These are phyloP conservation scores for Cheilosia soror DNA, from an alignment of 2,888 invertebrate genomes.

Conservation along the genomic window DNA sequence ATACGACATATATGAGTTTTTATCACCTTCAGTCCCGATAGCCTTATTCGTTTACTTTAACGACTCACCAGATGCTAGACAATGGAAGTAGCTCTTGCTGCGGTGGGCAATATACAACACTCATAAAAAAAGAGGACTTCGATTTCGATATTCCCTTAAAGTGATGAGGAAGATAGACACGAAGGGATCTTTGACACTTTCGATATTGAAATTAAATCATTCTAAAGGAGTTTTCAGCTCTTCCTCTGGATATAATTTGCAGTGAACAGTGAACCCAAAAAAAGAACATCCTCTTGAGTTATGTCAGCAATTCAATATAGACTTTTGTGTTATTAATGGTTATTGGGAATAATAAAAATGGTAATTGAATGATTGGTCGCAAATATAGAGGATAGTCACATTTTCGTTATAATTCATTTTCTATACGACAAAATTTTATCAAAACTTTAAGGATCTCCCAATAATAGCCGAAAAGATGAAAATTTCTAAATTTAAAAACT, in stretches of 20 bases:
- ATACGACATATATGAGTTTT: conserved; percentile 68
- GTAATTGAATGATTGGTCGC: too few relatives aligned
- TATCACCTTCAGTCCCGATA: conserved; percentile 71
- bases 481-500: too few relatives aligned
- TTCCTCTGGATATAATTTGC: conserved; percentile 14
- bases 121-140: conserved; percentile 41
- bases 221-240: conserved; percentile 22
- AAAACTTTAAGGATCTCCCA: too few relatives aligned
- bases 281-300: neutral
- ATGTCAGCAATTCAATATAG: neutral
- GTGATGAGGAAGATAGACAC: conserved; percentile 40
- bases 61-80: conserved; percentile 66
- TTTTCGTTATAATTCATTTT: too few relatives aligned
- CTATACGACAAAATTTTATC: too few relatives aligned
- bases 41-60: conserved; percentile 70
- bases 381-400: too few relatives aligned
- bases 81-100: conserved; percentile 53
- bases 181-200: conserved; percentile 52
- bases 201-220: conserved; percentile 49
- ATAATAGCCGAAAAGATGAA: too few relatives aligned
- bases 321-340: neutral
- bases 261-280: neutral
- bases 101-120: conserved; percentile 11
- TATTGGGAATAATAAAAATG: too few relatives aligned
- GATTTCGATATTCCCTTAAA: conserved; percentile 38